Percentiles rank a stretch among this genome's conserved stretches.
These are phyloP conservation scores for Temnothorax curvispinosus DNA, from an alignment of 1,140 invertebrate species.

Conservation along the genomic window DNA sequence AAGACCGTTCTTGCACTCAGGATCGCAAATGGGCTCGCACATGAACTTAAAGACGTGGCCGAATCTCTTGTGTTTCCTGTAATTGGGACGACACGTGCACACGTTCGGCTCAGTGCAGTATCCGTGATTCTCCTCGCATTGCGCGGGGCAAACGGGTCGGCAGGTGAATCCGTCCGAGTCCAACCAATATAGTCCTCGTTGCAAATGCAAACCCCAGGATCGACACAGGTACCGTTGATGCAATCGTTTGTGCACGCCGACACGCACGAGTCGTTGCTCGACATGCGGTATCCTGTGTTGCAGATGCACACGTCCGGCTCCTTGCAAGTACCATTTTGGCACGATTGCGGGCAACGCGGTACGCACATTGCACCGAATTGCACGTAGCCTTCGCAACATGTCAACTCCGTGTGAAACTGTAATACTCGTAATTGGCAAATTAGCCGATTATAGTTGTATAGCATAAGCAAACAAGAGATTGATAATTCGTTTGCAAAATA, in stretches of 20 bases:
- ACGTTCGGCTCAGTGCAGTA: conserved; percentile 23
- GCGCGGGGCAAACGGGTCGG: conserved; percentile 81
- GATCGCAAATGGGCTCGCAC: neutral
- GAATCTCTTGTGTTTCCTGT: conserved; percentile 34
- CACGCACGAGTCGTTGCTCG: conserved; percentile 73
- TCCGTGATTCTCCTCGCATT: conserved; percentile 76
- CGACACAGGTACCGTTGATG: conserved; percentile 87
- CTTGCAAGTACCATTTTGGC: conserved; percentile 87
- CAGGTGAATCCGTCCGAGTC: conserved; percentile 27
- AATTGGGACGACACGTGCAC: conserved; percentile 79
- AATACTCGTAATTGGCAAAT: conserved; percentile 23
- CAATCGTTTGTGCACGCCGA: conserved; percentile 84
- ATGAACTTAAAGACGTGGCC: neutral
- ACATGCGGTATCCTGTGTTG: conserved; percentile 53
- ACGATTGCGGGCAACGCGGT: conserved; percentile 87
- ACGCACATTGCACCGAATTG: conserved; percentile 81
- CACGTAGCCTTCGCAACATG: conserved; percentile 88
- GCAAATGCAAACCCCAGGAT: conserved; percentile 85
- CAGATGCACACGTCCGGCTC: conserved; percentile 87
- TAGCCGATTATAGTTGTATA: neutral
- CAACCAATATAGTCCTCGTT: conserved; percentile 58
- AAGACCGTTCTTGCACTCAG: no score
- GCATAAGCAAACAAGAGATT: neutral
- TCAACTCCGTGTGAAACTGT: conserved; percentile 19
- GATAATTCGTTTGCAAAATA: neutral